Percentiles rank a stretch among this genome's conserved stretches.
These are phyloP conservation scores for Petrophora chlorosata DNA, from an alignment of 2,888 invertebrate genomes.

Conservation along the genomic window DNA sequence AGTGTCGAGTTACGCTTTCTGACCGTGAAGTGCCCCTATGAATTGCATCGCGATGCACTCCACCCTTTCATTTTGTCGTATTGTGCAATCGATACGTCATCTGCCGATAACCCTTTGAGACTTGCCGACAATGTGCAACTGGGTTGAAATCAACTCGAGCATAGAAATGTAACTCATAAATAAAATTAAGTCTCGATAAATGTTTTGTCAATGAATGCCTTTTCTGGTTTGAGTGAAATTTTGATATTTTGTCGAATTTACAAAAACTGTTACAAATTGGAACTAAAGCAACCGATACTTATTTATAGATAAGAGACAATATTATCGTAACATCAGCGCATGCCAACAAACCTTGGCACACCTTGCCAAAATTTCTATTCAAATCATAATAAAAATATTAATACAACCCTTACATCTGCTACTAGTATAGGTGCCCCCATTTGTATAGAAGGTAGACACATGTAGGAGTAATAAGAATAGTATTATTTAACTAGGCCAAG, in stretches of 20 bases:
- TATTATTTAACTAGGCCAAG: slow-evolving; percentile 54
- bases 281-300: too few relatives aligned
- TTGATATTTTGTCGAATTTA: too few relatives aligned
- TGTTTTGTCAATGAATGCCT: slow-evolving; percentile 1
- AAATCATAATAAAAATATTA: slow-evolving; percentile 66
- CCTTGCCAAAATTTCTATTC: slow-evolving; percentile 62
- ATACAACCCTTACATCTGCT: slow-evolving; percentile 76
- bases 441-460: slow-evolving; percentile 14
- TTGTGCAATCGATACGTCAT: slow-evolving; percentile 80
- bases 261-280: too few relatives aligned
- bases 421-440: slow-evolving; percentile 36
- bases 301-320: slow-evolving; percentile 3
- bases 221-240: too few relatives aligned
- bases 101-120: slow-evolving; percentile 71
- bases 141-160: slow-evolving; percentile 6
- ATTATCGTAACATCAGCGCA: slow-evolving; percentile 44
- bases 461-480: slow-evolving; percentile 27
- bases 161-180: background rate
- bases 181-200: slow-evolving; percentile 10
- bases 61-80: slow-evolving; percentile 71
- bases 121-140: slow-evolving; percentile 58
- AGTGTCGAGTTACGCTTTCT: slow-evolving; percentile 71
- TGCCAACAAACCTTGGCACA: slow-evolving; percentile 60
- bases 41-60: slow-evolving; percentile 78
- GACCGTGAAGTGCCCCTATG: slow-evolving; percentile 77